A percentile compares a stretch with the other conserved stretches of the same genome.
Conservation (phyloP, 2,888 invertebrate species). For the Neria commutata region DNA sequence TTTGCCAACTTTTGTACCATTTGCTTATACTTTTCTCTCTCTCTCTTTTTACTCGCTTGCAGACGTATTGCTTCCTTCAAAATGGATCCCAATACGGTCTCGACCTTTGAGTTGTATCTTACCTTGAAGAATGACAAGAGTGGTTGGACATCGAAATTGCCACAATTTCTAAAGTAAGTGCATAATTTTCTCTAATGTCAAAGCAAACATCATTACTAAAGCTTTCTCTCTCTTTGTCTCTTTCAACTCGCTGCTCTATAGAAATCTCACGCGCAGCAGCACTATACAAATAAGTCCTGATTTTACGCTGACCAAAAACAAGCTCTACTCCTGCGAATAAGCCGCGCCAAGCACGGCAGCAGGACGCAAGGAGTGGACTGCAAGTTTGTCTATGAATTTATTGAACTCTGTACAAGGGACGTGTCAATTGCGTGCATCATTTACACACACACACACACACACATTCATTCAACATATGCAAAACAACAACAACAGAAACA, state of each 20-base stretch:
- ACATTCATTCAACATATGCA: not conserved
- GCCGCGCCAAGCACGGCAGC: not conserved
- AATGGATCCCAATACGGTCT: conserved; percentile 84
- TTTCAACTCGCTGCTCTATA: conserved; percentile 58
- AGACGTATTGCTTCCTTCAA: conserved; percentile 81
- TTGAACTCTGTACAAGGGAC: not conserved
- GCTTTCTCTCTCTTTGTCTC: conserved; percentile 18
- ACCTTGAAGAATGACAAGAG: conserved; percentile 85
- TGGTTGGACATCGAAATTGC: conserved; percentile 85
- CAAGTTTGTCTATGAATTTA: conserved; percentile 8
- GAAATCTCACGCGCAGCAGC: conserved; percentile 84
- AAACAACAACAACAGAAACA: conserved; percentile 2
- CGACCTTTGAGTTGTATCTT: conserved; percentile 89
- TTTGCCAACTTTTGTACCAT: not conserved
- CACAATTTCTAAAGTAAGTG: conserved; percentile 89
- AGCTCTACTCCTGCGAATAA: conserved; percentile 74
- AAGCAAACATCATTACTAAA: not conserved
- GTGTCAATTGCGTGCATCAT: not conserved
- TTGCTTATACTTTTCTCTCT: not conserved
- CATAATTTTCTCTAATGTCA: not conserved
- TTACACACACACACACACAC: conserved; percentile 4
- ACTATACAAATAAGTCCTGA: conserved; percentile 88
- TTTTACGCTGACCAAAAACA: conserved; percentile 89
- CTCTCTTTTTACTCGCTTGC: conserved; percentile 23
- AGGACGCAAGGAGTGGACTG: conserved; percentile 6